Evolutionary conservation across 2,113 vertebrate species (phyloP).

Genomic region (Oryzias melastigma): DNA sequence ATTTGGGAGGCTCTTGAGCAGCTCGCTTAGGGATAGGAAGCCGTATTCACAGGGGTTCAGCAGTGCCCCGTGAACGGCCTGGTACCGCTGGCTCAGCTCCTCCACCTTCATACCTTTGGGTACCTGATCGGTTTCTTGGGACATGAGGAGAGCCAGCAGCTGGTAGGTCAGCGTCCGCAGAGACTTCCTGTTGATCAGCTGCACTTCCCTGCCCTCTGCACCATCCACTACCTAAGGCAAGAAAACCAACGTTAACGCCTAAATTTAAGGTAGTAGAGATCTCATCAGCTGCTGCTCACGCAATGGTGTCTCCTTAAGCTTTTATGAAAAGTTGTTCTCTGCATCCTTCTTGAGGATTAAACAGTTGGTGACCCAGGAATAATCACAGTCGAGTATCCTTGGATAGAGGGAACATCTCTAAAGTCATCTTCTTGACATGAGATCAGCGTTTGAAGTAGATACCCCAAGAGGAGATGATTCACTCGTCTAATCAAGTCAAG

Average conservation of each 20-base stretch:
- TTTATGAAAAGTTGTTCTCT: no score
- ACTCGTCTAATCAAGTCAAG: no score
- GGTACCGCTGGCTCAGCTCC: slow-evolving; percentile 82
- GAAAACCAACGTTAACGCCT: not conserved
- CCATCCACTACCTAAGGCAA: slow-evolving; percentile 83
- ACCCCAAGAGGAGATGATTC: no score
- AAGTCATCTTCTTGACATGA: no score
- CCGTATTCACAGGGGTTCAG: slow-evolving; percentile 98
- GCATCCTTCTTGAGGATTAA: no score
- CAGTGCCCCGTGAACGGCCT: slow-evolving; percentile 65
- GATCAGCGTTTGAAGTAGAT: no score
- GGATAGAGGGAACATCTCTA: no score
- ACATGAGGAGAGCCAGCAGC: slow-evolving; percentile 92
- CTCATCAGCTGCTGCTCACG: no score
- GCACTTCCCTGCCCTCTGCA: slow-evolving; percentile 85
- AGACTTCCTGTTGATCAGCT: slow-evolving; percentile 94
- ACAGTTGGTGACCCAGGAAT: no score
- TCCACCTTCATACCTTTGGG: slow-evolving; percentile 75
- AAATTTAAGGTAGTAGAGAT: no score
- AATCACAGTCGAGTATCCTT: no score
- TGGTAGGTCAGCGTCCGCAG: slow-evolving; percentile 89
- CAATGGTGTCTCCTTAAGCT: no score
- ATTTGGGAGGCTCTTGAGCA: slow-evolving; percentile 93
- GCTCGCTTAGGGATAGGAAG: slow-evolving; percentile 91
- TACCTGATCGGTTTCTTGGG: slow-evolving; percentile 79